Conservation (phyloP, 2,797 vertebrate species). For the Argyrosomus regius region DNA sequence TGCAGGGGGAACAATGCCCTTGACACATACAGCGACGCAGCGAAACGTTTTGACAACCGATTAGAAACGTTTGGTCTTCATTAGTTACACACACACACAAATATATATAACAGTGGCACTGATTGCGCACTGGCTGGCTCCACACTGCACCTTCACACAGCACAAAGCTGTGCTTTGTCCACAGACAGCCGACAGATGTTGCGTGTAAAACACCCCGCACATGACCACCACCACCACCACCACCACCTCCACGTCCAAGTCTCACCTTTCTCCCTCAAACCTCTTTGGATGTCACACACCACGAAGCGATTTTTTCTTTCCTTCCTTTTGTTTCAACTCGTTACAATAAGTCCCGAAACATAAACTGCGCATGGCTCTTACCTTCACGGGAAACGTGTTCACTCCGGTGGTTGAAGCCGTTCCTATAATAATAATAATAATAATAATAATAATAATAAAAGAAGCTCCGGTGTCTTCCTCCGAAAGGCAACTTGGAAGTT, state of each 20-base stretch:
- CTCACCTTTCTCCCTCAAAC: constrained; percentile 51
- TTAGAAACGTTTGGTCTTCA: too few relatives aligned
- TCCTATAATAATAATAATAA: too few relatives aligned
- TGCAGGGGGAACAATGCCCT: constrained; percentile 59
- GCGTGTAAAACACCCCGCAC: constrained; percentile 33
- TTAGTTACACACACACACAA: not conserved
- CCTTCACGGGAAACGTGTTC: constrained; percentile 34
- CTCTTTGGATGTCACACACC: constrained; percentile 64
- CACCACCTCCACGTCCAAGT: constrained; percentile 47
- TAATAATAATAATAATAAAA: not conserved
- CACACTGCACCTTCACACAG: constrained; percentile 45
- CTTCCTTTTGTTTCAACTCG: constrained; percentile 71
- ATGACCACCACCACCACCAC: constrained; percentile 34
- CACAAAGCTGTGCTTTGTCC: constrained; percentile 54
- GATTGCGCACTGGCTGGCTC: constrained; percentile 64
- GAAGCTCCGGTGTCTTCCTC: constrained; percentile 40
- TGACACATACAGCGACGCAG: constrained; percentile 61
- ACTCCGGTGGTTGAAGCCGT: constrained; percentile 29
- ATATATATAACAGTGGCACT: constrained; percentile 13
- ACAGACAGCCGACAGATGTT: constrained; percentile 61
- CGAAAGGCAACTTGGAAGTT: constrained; percentile 82
- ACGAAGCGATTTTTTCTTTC: constrained; percentile 56
- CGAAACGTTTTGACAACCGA: constrained; percentile 41
- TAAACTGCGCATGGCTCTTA: constrained; percentile 37
- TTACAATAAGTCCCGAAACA: constrained; percentile 34